Percentiles rank a stretch among this genome's conserved stretches.
phyloP scores from a whole-genome alignment of 2,888 invertebrate species.

The Atethmia centrago region DNA sequence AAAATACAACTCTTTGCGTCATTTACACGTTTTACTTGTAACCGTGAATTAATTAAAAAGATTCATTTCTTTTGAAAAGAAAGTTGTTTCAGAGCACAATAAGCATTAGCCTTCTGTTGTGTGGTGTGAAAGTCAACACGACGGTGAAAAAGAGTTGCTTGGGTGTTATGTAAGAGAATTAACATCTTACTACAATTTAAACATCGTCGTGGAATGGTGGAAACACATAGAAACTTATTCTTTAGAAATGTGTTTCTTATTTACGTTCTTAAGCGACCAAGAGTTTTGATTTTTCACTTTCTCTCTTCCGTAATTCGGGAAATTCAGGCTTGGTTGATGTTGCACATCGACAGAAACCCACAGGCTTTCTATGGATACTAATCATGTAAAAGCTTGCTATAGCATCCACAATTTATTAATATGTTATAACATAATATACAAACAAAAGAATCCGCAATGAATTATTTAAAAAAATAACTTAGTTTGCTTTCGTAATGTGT shows the following conservation, averaged over 20 bases:
- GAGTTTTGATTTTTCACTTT: background rate
- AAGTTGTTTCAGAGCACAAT: conserved; percentile 28
- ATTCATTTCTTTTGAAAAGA: conserved; percentile 16
- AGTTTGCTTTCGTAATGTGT: background rate
- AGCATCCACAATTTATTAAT: background rate
- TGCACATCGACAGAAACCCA: background rate
- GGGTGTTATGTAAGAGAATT: conserved; percentile 6
- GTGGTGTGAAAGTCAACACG: conserved; percentile 11
- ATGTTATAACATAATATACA: background rate
- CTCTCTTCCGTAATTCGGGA: background rate
- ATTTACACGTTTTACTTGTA: conserved; percentile 5
- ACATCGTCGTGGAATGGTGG: background rate
- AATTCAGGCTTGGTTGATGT: background rate
- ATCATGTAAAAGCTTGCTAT: background rate
- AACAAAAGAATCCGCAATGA: background rate
- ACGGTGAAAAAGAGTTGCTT: background rate
- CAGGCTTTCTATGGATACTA: background rate
- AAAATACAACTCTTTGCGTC: conserved; percentile 20
- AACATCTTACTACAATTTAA: background rate
- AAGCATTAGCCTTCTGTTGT: conserved; percentile 36
- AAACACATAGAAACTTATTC: background rate
- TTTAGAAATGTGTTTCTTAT: background rate
- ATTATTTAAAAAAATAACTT: background rate
- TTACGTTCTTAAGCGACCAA: background rate
- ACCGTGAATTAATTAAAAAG: conserved; percentile 17